A percentile compares a stretch with the other conserved stretches of the same genome.
phyloP scores from a whole-genome alignment of 2,888 invertebrate species.

The Dicyrtomina minuta region DNA sequence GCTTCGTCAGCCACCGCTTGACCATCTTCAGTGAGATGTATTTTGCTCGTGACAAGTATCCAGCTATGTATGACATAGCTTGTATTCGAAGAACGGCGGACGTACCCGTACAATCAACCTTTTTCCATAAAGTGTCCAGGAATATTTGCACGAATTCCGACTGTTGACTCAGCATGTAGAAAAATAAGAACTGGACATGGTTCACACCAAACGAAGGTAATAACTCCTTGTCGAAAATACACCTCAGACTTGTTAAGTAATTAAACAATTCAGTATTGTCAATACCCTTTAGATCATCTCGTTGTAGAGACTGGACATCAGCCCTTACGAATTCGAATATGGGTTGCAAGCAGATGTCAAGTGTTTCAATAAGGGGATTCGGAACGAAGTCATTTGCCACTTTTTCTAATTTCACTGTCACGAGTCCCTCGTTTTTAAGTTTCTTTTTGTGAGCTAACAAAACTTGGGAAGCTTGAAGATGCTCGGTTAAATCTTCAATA shows the following conservation, averaged over 20 bases:
- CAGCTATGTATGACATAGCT: conserved; percentile 72
- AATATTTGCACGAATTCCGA: conserved; percentile 65
- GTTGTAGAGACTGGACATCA: conserved; percentile 54
- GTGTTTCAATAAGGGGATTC: conserved; percentile 65
- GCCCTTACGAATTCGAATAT: conserved; percentile 69
- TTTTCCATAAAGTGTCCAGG: conserved; percentile 71
- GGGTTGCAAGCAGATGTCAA: conserved; percentile 77
- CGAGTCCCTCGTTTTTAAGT: conserved; percentile 32
- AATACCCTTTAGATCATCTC: not conserved
- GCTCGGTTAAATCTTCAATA: conserved; percentile 59
- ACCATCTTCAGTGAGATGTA: conserved; percentile 66
- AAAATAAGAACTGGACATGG: conserved; percentile 76
- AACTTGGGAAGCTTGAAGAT: conserved; percentile 55
- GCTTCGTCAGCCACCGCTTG: conserved; percentile 67
- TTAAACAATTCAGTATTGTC: conserved; percentile 55
- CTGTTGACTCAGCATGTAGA: conserved; percentile 71
- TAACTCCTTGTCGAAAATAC: conserved; percentile 76
- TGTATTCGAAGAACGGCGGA: conserved; percentile 68
- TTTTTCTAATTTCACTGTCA: conserved; percentile 56
- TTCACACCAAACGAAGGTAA: conserved; percentile 79
- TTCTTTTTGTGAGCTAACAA: conserved; percentile 24
- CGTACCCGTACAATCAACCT: conserved; percentile 68
- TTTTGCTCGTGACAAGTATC: conserved; percentile 70
- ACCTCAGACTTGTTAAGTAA: conserved; percentile 65
- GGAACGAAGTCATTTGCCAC: conserved; percentile 58